Evolutionary conservation across 2,888 invertebrate genomes (phyloP).

Genomic region (Orthosia gothica): DNA sequence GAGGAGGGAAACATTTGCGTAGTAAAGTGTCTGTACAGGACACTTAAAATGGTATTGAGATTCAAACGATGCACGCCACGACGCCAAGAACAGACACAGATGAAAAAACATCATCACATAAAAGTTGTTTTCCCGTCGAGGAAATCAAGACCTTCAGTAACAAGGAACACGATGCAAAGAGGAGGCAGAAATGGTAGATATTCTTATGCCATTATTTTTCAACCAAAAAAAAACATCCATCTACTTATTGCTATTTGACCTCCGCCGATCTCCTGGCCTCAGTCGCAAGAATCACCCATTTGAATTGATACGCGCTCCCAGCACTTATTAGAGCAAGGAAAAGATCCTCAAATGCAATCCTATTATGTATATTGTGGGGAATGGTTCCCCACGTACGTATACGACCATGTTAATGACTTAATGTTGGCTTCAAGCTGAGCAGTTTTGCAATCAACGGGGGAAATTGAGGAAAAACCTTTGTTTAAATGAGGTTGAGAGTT

Average conservation of each 20-base stretch:
- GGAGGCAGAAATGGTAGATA: too few relatives aligned
- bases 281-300: slow-evolving; percentile 63
- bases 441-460: slow-evolving; percentile 22
- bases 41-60: too few relatives aligned
- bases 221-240: too few relatives aligned
- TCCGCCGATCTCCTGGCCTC: slow-evolving; percentile 28
- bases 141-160: too few relatives aligned
- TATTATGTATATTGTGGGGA: slow-evolving; percentile 59
- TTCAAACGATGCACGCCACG: too few relatives aligned
- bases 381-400: slow-evolving; percentile 11
- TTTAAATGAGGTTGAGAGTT: slow-evolving; percentile 1
- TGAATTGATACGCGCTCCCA: slow-evolving; percentile 66
- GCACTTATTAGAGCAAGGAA: slow-evolving; percentile 65
- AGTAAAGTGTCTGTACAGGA: too few relatives aligned
- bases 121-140: too few relatives aligned
- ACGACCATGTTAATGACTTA: slow-evolving; percentile 39
- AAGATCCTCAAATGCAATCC: slow-evolving; percentile 64
- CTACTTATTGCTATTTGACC: not conserved
- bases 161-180: too few relatives aligned
- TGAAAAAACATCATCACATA: too few relatives aligned
- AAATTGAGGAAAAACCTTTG: slow-evolving; percentile 16
- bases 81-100: too few relatives aligned
- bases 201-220: too few relatives aligned
- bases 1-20: too few relatives aligned
- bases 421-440: slow-evolving; percentile 17